Evolutionary conservation across 2,797 vertebrate species (phyloP).

Genomic region (Myotis planiceps): DNA sequence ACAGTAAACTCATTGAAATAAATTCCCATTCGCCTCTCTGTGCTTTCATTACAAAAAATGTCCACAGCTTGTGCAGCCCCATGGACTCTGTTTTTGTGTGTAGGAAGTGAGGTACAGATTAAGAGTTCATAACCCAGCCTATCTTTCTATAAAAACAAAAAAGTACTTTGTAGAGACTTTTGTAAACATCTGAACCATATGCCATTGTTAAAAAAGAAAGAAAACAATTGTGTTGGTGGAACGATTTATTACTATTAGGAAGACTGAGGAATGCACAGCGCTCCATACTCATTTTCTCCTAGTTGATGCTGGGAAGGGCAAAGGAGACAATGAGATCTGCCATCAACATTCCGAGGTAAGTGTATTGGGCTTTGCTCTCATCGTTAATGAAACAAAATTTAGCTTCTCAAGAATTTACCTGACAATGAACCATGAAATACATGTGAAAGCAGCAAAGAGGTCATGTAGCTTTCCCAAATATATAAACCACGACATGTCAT

Average conservation of each 20-base stretch:
- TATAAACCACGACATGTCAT: background rate
- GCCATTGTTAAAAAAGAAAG: conserved; percentile 69
- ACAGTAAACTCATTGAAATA: conserved; percentile 81
- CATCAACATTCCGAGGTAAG: background rate
- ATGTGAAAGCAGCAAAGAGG: background rate
- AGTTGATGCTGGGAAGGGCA: background rate
- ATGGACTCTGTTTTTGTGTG: conserved; percentile 64
- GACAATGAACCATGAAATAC: background rate
- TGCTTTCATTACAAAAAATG: background rate
- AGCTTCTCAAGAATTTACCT: conserved; percentile 7
- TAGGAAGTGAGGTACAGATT: conserved; percentile 61
- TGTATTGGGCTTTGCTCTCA: background rate
- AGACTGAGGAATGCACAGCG: conserved; percentile 42
- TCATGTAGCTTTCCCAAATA: background rate
- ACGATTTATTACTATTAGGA: conserved; percentile 64
- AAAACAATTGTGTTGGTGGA: conserved; percentile 14
- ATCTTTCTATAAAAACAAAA: conserved; percentile 63
- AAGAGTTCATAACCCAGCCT: conserved; percentile 49
- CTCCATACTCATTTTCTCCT: background rate
- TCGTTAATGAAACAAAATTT: background rate
- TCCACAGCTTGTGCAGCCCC: conserved; percentile 51
- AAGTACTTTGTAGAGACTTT: conserved; percentile 48
- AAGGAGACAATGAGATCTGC: background rate
- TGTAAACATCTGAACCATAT: conserved; percentile 56
- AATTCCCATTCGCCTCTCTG: conserved; percentile 70